Conservation (phyloP, 1,140 invertebrate species). For the Rhyzopertha dominica region DNA sequence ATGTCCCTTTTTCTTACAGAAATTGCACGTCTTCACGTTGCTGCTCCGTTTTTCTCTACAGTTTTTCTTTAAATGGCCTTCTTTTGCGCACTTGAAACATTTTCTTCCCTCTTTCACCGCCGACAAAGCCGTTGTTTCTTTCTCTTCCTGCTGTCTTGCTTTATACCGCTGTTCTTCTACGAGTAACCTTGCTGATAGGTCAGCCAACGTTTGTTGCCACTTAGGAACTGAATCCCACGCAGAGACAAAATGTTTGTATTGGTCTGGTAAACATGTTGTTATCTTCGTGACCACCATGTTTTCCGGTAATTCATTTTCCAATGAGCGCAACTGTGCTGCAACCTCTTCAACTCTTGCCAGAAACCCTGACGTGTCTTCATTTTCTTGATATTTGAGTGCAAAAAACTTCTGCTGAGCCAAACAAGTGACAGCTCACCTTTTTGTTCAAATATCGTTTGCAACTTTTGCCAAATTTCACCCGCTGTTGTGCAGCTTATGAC, state of each 20-base stretch:
- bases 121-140: too few relatives aligned
- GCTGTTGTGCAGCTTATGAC: background rate
- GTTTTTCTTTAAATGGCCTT: too few relatives aligned
- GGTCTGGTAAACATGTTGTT: background rate
- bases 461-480: background rate
- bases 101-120: too few relatives aligned
- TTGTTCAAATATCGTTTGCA: background rate
- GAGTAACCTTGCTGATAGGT: background rate
- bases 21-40: background rate
- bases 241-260: conserved; percentile 7
- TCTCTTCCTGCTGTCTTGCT: background rate
- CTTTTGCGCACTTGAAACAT: too few relatives aligned
- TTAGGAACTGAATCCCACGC: background rate
- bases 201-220: background rate
- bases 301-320: conserved; percentile 2
- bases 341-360: conserved; percentile 1
- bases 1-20: background rate
- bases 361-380: background rate
- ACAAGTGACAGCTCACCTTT: background rate
- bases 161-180: conserved; percentile 3
- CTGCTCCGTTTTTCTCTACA: background rate
- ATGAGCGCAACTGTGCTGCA: background rate
- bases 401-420: conserved; percentile 1
- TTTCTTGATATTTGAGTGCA: background rate
- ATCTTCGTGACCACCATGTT: conserved; percentile 1